Evolutionary conservation across 1,140 invertebrate species (phyloP).

Genomic region (Drosophila tsacasi): DNA sequence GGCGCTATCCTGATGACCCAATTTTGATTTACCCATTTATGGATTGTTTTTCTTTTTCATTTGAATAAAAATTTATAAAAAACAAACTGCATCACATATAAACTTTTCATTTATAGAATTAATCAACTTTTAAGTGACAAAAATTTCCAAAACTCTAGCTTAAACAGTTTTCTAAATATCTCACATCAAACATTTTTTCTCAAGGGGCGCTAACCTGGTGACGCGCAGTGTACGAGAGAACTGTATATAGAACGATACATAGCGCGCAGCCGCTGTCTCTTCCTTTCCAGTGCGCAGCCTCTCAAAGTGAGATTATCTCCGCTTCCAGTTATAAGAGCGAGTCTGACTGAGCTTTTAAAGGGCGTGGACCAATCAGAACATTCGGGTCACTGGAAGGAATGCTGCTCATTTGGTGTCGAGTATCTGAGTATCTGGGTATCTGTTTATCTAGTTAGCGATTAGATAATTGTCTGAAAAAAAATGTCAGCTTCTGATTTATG

Average conservation of each 20-base stretch:
- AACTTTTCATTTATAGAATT: no score
- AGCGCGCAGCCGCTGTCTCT: slow-evolving; percentile 2
- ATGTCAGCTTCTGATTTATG: slow-evolving; percentile 71
- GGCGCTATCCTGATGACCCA: no score
- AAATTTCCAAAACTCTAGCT: no score
- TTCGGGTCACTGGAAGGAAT: slow-evolving; percentile 16
- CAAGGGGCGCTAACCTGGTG: no score
- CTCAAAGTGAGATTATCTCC: slow-evolving; percentile 54
- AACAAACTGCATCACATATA: no score
- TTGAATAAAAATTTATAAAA: no score
- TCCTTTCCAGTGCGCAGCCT: slow-evolving; percentile 59
- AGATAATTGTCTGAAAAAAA: slow-evolving; percentile 55
- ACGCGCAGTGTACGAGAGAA: no score
- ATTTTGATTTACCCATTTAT: no score
- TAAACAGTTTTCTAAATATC: no score
- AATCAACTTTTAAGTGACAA: no score
- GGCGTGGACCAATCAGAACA: slow-evolving; percentile 55
- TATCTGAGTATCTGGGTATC: slow-evolving; percentile 12
- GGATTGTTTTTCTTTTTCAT: no score
- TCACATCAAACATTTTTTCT: no score
- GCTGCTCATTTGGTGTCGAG: not conserved
- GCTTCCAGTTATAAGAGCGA: slow-evolving; percentile 31
- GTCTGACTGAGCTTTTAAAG: slow-evolving; percentile 13
- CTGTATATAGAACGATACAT: not conserved
- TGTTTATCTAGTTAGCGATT: slow-evolving; percentile 26